Conservation (phyloP, 2,888 invertebrate genomes). For the Oscheius onirici region DNA sequence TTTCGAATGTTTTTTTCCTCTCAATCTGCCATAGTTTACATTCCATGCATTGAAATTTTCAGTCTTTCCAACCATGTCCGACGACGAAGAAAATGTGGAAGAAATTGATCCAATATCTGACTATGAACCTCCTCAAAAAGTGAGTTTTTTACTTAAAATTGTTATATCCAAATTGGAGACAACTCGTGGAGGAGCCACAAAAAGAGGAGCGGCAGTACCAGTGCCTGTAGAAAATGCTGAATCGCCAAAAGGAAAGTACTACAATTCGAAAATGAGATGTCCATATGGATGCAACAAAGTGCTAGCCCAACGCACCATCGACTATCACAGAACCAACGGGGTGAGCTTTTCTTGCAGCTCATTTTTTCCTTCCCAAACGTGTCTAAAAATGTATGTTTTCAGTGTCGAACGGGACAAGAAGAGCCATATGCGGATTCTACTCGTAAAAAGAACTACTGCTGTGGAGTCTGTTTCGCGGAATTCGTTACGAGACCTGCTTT, state of each 20-base stretch:
- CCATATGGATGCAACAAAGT: conserved; percentile 57
- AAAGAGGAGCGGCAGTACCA: neutral
- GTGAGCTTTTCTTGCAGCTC: conserved; percentile 34
- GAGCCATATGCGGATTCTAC: conserved; percentile 38
- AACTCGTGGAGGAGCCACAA: neutral
- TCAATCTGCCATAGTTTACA: no score
- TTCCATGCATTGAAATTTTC: no score
- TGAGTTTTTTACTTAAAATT: neutral
- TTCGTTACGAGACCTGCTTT: conserved; percentile 50
- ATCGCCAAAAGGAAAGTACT: neutral
- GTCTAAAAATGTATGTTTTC: neutral
- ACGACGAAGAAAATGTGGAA: neutral
- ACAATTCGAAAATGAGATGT: conserved; percentile 42
- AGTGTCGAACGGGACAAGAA: conserved; percentile 39
- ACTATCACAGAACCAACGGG: conserved; percentile 58
- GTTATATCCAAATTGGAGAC: neutral
- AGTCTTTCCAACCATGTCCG: neutral
- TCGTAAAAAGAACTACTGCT: conserved; percentile 51
- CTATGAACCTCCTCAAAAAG: neutral
- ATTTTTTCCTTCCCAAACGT: neutral
- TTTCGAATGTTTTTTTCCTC: no score
- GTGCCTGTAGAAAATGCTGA: neutral
- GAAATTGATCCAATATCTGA: conserved; percentile 3
- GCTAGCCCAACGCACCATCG: conserved; percentile 52
- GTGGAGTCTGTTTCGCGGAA: conserved; percentile 48